Base-by-base conservation (phyloP, 2,797 vertebrate species). In the Taenioides sp. region DNA sequence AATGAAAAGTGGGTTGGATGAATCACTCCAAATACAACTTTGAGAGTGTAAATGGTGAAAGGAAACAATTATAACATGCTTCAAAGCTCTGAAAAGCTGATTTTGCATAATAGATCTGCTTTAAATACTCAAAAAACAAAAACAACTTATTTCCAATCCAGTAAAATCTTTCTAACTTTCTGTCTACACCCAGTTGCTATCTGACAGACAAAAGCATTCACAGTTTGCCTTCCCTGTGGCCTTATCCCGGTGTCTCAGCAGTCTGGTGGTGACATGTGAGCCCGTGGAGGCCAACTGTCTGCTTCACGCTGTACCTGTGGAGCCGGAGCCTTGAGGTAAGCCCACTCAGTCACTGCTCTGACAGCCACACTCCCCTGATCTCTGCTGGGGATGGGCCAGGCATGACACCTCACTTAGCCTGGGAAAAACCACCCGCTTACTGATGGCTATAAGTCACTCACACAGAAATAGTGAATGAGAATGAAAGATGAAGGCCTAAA, bases 311-410 rank as follows among this genome's bases (percentile, higher is more conserved):
- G 62, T 43, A 43, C 37, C 62, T 64, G 62, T 40, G 34, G 62
- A 40, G 12, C 34, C 6, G 37, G 31, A 31, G 60, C 60, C 60
- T 62, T 62, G 60, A 62, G 60, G 28, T 62, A 62, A 64, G 34
- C 34, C 62, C 62, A 64, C 62, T 64, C 62, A 64, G 10, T 64
- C 62, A 40, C 37, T 7, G 34, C 34, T 37, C 28, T 64, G 62
- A 64, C 62, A 64, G 62, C 62, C 62, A 64, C 20, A 64, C 37
- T 12, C 62, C n/a, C n/a, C 34, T 43, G 62, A 64, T 64, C 62
- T 64, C 62, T 64, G 62, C 62, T 64, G 62, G 62, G 34, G 37
- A n/a, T 22, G n/a, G 34, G n/a, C 31, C n/a, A 23, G 18, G 31
- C 17, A 62, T 62, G 60, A 37, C 28, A 62, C 60, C 60, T 62